These are phyloP conservation scores for Gallinago undulata DNA, from an alignment of 2,113 vertebrate species.

Conservation along the genomic window DNA sequence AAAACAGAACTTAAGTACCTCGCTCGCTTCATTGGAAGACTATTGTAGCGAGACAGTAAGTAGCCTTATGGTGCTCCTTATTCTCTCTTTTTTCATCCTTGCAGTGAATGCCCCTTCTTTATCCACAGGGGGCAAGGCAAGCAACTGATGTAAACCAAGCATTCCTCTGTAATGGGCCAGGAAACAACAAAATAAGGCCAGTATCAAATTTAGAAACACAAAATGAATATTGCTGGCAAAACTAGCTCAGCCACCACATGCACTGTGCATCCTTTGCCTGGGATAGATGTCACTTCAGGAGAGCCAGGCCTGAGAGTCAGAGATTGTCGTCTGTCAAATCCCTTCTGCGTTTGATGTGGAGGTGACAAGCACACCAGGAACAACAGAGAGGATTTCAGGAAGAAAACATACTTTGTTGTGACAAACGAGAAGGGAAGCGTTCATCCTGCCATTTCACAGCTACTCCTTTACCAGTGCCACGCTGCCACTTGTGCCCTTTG, in stretches of 20 bases:
- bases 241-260: neutral
- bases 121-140: neutral
- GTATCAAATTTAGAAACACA: neutral
- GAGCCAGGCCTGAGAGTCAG: neutral
- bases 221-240: neutral
- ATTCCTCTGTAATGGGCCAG: neutral
- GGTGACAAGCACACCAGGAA: accelerated
- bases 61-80: neutral
- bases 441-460: neutral
- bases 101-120: neutral
- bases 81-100: neutral
- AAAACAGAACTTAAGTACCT: neutral
- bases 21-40: neutral
- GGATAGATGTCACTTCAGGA: neutral
- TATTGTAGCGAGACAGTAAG: neutral
- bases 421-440: neutral
- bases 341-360: neutral
- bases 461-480: neutral
- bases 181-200: neutral
- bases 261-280: neutral
- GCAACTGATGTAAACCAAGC: neutral
- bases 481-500: neutral
- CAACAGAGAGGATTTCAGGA: neutral
- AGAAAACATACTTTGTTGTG: neutral
- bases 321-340: neutral